Conservation (phyloP, 2,888 invertebrate species). For the Caenorhabditis angaria region DNA sequence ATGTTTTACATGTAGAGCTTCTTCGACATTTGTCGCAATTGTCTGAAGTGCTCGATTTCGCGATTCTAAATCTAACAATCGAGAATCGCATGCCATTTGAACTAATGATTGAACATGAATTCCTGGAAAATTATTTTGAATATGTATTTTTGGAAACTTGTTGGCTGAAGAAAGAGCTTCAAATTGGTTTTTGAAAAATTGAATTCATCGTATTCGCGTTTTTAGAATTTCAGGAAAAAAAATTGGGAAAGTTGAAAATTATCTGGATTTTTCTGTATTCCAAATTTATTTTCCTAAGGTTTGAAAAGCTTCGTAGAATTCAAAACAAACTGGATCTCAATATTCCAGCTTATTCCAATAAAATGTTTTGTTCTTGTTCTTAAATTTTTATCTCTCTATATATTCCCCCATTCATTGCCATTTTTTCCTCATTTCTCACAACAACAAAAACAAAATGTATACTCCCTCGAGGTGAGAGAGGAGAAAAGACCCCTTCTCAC, state of each 20-base stretch:
- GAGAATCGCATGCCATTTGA: slow-evolving; percentile 72
- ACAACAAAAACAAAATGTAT: slow-evolving; percentile 34
- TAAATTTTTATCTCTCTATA: neutral
- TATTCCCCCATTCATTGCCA: neutral
- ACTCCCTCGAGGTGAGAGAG: slow-evolving; percentile 11
- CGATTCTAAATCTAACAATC: slow-evolving; percentile 70
- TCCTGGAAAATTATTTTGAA: slow-evolving; percentile 52
- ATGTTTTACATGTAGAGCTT: slow-evolving; percentile 72
- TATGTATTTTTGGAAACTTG: too few relatives aligned
- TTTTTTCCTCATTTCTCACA: slow-evolving; percentile 9
- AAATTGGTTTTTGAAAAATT: too few relatives aligned
- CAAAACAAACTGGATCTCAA: neutral
- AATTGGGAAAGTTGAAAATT: neutral
- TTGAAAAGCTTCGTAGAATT: too few relatives aligned
- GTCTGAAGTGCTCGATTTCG: slow-evolving; percentile 70
- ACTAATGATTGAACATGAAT: slow-evolving; percentile 72
- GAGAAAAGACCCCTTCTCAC: neutral
- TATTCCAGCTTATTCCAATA: slow-evolving; percentile 3
- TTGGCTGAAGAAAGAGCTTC: too few relatives aligned
- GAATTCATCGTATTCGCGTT: too few relatives aligned
- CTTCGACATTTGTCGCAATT: slow-evolving; percentile 72
- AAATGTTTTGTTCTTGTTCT: slow-evolving; percentile 10
- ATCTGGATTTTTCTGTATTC: too few relatives aligned
- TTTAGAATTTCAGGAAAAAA: too few relatives aligned
- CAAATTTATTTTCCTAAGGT: too few relatives aligned